A percentile compares a stretch with the other conserved stretches of the same genome.
Evolutionary conservation across 2,888 invertebrate genomes (phyloP).

Genomic region (Brachylomia viminalis): DNA sequence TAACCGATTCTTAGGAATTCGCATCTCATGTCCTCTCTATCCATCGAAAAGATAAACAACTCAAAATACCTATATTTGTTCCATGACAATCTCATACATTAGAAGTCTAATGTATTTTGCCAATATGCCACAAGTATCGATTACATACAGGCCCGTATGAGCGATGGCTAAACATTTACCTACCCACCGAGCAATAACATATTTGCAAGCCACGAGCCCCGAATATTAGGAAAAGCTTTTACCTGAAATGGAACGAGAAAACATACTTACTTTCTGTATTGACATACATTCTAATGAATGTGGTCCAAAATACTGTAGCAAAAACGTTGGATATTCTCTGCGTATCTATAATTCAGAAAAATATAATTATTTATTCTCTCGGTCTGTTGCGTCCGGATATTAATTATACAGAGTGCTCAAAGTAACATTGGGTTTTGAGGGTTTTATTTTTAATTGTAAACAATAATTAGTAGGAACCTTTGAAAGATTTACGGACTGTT

Average conservation of each 20-base stretch:
- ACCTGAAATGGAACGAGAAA: constrained; percentile 74
- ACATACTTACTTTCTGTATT: constrained; percentile 70
- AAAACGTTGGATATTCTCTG: constrained; percentile 61
- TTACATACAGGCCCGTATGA: constrained; percentile 58
- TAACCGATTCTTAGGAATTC: background rate
- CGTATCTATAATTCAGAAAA: constrained; percentile 47
- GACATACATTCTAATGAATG: constrained; percentile 71
- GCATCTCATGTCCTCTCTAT: too few relatives aligned
- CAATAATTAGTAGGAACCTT: constrained; percentile 17
- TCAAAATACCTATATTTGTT: constrained; percentile 29
- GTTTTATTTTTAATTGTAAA: constrained; percentile 43
- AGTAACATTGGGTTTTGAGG: constrained; percentile 17
- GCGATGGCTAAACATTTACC: constrained; percentile 64
- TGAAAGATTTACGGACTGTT: background rate
- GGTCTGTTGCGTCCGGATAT: constrained; percentile 32
- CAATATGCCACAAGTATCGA: constrained; percentile 52
- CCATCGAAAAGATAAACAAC: background rate
- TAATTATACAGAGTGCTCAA: constrained; percentile 46
- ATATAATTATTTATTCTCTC: constrained; percentile 30
- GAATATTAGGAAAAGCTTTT: constrained; percentile 81
- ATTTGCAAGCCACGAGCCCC: constrained; percentile 70
- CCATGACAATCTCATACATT: constrained; percentile 35
- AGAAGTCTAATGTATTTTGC: constrained; percentile 52
- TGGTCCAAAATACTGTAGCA: constrained; percentile 55
- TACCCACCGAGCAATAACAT: constrained; percentile 69